These are phyloP conservation scores for Plestiodon gilberti DNA, from an alignment of 2,113 vertebrate species.

Conservation along the genomic window DNA sequence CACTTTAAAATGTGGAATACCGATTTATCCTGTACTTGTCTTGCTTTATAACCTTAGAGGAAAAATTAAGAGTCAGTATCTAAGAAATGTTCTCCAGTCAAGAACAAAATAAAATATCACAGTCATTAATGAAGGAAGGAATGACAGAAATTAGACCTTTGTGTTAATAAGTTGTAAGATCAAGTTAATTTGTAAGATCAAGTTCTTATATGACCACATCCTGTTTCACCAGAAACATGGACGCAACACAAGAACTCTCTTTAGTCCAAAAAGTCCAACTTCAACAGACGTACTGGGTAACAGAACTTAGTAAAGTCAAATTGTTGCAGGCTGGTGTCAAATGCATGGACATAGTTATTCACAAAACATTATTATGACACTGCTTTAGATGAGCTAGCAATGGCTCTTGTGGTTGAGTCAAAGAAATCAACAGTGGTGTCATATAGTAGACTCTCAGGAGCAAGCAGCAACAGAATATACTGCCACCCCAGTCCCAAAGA, in stretches of 20 bases:
- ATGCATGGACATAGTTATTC: constrained; percentile 6
- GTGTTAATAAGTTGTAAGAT: background rate
- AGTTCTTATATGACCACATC: background rate
- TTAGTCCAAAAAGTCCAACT: constrained; percentile 29
- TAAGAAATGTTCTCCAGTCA: background rate
- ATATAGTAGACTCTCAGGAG: constrained; percentile 22
- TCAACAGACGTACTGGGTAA: constrained; percentile 44
- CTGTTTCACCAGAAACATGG: constrained; percentile 17
- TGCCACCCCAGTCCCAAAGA: too few relatives aligned
- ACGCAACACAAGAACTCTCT: background rate
- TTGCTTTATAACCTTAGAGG: background rate
- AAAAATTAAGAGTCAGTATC: background rate
- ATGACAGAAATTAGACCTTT: background rate
- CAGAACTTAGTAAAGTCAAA: constrained; percentile 36
- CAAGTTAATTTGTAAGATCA: background rate
- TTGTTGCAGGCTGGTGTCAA: constrained; percentile 28
- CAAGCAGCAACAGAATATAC: background rate
- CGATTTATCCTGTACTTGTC: background rate
- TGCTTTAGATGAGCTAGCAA: constrained; percentile 50
- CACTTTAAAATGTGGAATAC: background rate
- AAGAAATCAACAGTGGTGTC: constrained; percentile 41
- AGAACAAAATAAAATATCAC: background rate
- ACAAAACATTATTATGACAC: constrained; percentile 59
- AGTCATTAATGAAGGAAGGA: background rate
- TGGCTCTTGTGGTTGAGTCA: constrained; percentile 54